phyloP scores from a whole-genome alignment of 2,888 invertebrate genomes.

The Acanthoscelides obtectus region DNA sequence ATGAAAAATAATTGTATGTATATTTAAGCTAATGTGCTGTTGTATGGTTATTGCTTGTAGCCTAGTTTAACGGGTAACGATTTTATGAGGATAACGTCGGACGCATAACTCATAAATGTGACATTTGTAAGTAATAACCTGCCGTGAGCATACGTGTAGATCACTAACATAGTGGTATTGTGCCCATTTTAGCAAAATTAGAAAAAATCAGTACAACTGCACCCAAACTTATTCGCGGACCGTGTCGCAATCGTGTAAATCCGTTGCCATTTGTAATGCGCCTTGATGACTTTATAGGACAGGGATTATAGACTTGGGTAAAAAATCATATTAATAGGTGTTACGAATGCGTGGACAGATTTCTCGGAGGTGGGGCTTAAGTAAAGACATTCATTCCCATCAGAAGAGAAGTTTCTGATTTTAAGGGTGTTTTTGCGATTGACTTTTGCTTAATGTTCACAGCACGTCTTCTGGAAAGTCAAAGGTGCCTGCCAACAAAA shows the following conservation, averaged over 20 bases:
- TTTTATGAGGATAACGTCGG: background rate
- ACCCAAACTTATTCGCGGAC: background rate
- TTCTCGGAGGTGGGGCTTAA: too few species aligned
- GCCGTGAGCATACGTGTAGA: background rate
- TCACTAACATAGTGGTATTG: background rate
- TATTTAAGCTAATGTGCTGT: background rate
- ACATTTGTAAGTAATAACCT: background rate
- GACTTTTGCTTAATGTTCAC: too few species aligned
- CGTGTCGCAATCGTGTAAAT: background rate
- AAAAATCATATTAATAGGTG: too few species aligned
- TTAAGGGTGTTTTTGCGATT: too few species aligned
- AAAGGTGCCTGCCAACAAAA: too few species aligned
- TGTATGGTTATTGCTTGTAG: background rate
- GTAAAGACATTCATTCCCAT: too few species aligned
- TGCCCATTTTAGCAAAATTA: background rate
- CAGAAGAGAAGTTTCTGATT: too few species aligned
- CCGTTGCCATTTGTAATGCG: background rate
- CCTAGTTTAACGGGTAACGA: background rate
- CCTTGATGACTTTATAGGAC: background rate
- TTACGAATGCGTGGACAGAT: too few species aligned
- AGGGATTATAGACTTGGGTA: background rate
- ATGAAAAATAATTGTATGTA: too few species aligned
- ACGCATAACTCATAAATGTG: background rate
- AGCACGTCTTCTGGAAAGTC: too few species aligned
- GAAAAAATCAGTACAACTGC: background rate